A percentile compares a stretch with the other conserved stretches of the same genome.
These are phyloP conservation scores for Petroica traversi DNA, from an alignment of 2,113 vertebrate species.

Conservation along the genomic window DNA sequence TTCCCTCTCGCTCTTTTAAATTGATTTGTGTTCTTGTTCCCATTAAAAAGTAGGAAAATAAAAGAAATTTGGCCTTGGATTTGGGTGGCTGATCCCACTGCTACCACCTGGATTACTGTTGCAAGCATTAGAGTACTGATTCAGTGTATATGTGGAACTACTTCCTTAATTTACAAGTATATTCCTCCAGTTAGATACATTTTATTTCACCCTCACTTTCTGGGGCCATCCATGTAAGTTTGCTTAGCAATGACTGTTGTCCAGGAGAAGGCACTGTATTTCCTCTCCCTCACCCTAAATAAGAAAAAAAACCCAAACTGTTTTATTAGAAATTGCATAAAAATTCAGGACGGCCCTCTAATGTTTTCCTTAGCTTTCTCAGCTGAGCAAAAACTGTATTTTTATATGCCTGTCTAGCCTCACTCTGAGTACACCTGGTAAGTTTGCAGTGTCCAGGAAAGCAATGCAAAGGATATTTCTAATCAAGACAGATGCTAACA, in stretches of 20 bases:
- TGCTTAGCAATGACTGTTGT: neutral
- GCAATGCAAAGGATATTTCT: neutral
- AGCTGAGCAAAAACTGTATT: neutral
- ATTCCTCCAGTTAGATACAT: neutral
- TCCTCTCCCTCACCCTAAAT: neutral
- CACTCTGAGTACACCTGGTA: neutral
- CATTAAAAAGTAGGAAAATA: neutral
- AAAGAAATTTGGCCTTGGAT: neutral
- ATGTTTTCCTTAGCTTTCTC: neutral
- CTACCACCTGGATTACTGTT: neutral
- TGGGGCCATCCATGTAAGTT: too few species aligned
- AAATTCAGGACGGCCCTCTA: neutral
- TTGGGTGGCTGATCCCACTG: neutral
- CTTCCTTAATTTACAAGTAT: neutral
- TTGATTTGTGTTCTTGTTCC: neutral
- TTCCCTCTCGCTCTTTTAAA: neutral
- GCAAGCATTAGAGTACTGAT: neutral
- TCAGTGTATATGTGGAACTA: neutral
- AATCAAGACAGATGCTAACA: neutral
- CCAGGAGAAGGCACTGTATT: neutral
- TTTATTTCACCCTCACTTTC: neutral
- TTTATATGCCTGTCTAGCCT: neutral
- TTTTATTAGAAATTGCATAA: neutral
- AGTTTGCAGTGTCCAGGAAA: neutral
- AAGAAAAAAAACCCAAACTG: neutral